Conservation (phyloP, 1,140 invertebrate genomes). For the Ruditapes philippinarum region DNA sequence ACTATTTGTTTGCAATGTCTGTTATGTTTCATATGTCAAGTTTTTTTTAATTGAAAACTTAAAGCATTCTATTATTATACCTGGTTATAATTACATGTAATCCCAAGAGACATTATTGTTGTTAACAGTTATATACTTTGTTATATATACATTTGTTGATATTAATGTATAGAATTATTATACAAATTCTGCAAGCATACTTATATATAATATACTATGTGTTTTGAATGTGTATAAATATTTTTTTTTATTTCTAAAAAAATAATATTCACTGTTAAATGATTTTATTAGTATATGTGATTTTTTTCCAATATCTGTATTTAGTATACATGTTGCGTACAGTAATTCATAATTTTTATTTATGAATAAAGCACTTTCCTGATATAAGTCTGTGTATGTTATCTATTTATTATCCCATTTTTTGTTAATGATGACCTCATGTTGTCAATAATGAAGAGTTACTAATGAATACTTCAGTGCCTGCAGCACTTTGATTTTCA, state of each 20-base stretch:
- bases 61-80: too few relatives aligned
- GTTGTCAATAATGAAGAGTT: too few relatives aligned
- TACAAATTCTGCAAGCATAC: not conserved
- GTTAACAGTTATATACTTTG: not conserved
- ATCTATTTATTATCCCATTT: too few relatives aligned
- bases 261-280: not conserved
- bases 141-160: slow-evolving; percentile 14
- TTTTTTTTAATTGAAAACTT: too few relatives aligned
- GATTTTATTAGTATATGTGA: not conserved
- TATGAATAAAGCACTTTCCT: slow-evolving; percentile 51
- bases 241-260: not conserved
- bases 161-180: not conserved
- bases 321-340: slow-evolving; percentile 44
- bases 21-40: too few relatives aligned
- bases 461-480: too few relatives aligned
- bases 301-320: too few relatives aligned
- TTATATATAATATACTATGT: not conserved
- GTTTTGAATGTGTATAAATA: slow-evolving; percentile 4
- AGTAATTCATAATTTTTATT: slow-evolving; percentile 47
- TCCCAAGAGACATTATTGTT: not conserved
- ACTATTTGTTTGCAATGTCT: too few relatives aligned
- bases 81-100: too few relatives aligned
- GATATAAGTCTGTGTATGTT: not conserved
- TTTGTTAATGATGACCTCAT: too few relatives aligned
- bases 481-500: too few relatives aligned